Conservation (phyloP, 1,140 invertebrate species). For the Argopecten irradians region DNA sequence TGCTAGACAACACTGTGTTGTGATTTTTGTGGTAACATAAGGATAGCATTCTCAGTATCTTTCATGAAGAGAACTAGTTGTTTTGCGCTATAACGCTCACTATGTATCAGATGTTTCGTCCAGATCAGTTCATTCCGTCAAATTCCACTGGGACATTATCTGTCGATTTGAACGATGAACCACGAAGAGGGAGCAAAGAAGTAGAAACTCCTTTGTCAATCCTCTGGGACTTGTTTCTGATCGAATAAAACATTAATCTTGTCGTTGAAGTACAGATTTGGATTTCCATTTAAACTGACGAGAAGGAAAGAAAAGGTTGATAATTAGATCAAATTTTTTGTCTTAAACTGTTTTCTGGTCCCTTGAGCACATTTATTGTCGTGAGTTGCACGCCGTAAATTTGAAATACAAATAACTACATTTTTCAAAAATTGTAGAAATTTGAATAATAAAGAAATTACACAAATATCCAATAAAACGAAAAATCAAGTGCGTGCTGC, state of each 20-base stretch:
- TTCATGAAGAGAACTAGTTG: too few species aligned
- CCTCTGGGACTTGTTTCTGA: neutral
- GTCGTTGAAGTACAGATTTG: neutral
- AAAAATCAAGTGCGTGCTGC: neutral
- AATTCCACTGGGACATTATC: neutral
- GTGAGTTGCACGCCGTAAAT: neutral
- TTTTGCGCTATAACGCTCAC: neutral
- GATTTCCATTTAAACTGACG: neutral
- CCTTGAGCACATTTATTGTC: neutral
- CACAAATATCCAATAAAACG: neutral
- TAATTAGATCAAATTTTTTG: neutral
- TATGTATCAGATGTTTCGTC: neutral
- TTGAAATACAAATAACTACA: neutral
- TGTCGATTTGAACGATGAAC: neutral
- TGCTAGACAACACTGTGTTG: too few species aligned
- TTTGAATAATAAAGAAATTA: neutral
- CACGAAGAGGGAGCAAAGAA: neutral
- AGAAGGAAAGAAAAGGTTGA: neutral
- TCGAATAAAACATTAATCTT: conserved; percentile 5
- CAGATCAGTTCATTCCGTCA: neutral
- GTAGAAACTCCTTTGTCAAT: neutral
- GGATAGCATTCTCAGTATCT: too few species aligned
- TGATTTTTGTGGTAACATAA: too few species aligned
- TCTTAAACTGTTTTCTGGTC: neutral
- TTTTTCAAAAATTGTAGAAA: neutral